Percentiles rank a stretch among this genome's conserved stretches.
Conservation (phyloP, 1,140 invertebrate species). For the Scaptomyza hsui region DNA sequence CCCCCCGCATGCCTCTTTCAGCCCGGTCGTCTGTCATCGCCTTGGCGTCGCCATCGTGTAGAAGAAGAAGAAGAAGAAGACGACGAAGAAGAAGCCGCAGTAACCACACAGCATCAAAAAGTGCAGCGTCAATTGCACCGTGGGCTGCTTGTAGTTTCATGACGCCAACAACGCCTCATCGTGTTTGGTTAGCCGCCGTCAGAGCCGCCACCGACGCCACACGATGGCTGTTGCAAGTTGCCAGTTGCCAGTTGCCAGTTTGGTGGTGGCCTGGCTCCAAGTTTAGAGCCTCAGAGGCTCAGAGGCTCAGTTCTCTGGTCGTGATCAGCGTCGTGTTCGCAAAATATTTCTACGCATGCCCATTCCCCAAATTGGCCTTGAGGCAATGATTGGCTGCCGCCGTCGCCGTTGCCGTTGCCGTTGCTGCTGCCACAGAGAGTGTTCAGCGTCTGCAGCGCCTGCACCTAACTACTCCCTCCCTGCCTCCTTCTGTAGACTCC, state of each 20-base stretch:
- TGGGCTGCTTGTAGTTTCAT: slow-evolving; percentile 69
- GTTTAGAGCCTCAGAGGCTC: neutral
- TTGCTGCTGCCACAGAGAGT: slow-evolving; percentile 22
- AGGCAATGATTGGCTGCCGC: slow-evolving; percentile 77
- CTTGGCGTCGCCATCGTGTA: slow-evolving; percentile 35
- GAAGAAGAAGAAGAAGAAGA: slow-evolving; percentile 1
- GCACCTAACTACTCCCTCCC: neutral
- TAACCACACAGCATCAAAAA: neutral
- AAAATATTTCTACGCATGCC: slow-evolving; percentile 71
- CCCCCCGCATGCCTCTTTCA: neutral
- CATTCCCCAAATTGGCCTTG: slow-evolving; percentile 73
- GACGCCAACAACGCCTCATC: slow-evolving; percentile 82
- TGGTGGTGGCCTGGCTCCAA: slow-evolving; percentile 7
- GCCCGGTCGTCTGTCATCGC: slow-evolving; percentile 33
- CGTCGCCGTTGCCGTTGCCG: slow-evolving; percentile 19
- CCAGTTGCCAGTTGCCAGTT: slow-evolving; percentile 4
- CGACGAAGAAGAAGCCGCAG: neutral
- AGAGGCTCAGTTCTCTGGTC: slow-evolving; percentile 27
- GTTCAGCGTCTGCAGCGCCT: neutral
- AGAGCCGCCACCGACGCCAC: slow-evolving; percentile 76
- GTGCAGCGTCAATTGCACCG: slow-evolving; percentile 61
- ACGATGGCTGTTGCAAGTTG: slow-evolving; percentile 45
- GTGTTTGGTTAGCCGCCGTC: slow-evolving; percentile 81
- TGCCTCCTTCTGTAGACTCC: slow-evolving; percentile 4
- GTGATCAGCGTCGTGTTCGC: slow-evolving; percentile 57